Evolutionary conservation across 1,140 invertebrate genomes (phyloP).

Genomic region (Anoplolepis gracilipes): DNA sequence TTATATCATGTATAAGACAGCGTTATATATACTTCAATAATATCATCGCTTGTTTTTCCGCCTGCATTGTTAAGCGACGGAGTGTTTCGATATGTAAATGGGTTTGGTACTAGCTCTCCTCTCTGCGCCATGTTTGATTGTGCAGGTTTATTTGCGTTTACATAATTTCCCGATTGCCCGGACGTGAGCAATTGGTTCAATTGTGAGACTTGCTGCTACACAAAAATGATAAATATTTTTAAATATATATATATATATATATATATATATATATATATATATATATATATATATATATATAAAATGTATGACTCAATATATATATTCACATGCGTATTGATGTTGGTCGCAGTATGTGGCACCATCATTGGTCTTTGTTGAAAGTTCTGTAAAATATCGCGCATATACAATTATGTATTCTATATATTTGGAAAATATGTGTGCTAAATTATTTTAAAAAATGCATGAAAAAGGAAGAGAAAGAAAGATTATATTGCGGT

Average conservation of each 20-base stretch:
- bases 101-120: constrained; percentile 33
- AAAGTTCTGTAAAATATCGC: constrained; percentile 40
- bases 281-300: background rate
- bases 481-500: background rate
- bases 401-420: background rate
- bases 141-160: constrained; percentile 1
- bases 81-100: constrained; percentile 33
- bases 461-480: background rate
- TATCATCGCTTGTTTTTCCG: background rate
- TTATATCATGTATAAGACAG: background rate
- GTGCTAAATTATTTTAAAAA: constrained; percentile 22
- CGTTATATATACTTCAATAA: constrained; percentile 25
- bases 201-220: constrained; percentile 8
- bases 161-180: constrained; percentile 28
- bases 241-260: background rate
- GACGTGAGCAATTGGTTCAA: constrained; percentile 5
- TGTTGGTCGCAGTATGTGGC: background rate
- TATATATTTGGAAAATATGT: constrained; percentile 2
- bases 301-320: background rate
- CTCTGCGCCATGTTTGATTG: background rate
- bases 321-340: constrained; percentile 23
- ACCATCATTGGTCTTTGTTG: constrained; percentile 10
- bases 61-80: constrained; percentile 4
- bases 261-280: background rate
- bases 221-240: constrained; percentile 1